These are phyloP conservation scores for Leucophenga montana DNA, from an alignment of 2,888 invertebrate genomes.

Conservation along the genomic window DNA sequence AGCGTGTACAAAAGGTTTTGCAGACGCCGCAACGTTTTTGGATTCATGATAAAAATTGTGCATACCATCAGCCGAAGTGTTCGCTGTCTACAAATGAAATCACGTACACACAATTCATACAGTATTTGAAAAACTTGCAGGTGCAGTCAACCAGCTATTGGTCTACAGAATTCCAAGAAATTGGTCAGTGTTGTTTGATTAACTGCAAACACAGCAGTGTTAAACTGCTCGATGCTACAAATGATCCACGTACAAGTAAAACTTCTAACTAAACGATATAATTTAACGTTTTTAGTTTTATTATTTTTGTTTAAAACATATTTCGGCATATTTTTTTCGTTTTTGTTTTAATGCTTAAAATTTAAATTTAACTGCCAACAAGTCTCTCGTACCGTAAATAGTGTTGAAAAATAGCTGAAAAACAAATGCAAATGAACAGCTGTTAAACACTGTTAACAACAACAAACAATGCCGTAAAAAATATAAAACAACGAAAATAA, in stretches of 20 bases:
- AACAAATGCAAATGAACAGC: not conserved
- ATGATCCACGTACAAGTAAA: no score
- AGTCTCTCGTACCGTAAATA: not conserved
- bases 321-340: no score
- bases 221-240: no score
- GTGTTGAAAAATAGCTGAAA: constrained; percentile 1
- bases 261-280: no score
- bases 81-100: constrained; percentile 46
- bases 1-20: not conserved
- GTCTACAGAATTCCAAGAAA: constrained; percentile 32
- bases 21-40: constrained; percentile 41
- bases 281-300: no score
- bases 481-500: not conserved
- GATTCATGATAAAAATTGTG: constrained; percentile 48
- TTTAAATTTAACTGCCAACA: not conserved
- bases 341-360: no score
- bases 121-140: constrained; percentile 56
- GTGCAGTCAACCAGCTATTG: constrained; percentile 52
- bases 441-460: not conserved
- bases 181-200: not conserved
- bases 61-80: constrained; percentile 43
- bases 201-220: no score
- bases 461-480: not conserved
- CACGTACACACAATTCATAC: constrained; percentile 54
- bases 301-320: no score